phyloP scores from a whole-genome alignment of 2,888 invertebrate genomes.

The Oegoconia quadripuncta region DNA sequence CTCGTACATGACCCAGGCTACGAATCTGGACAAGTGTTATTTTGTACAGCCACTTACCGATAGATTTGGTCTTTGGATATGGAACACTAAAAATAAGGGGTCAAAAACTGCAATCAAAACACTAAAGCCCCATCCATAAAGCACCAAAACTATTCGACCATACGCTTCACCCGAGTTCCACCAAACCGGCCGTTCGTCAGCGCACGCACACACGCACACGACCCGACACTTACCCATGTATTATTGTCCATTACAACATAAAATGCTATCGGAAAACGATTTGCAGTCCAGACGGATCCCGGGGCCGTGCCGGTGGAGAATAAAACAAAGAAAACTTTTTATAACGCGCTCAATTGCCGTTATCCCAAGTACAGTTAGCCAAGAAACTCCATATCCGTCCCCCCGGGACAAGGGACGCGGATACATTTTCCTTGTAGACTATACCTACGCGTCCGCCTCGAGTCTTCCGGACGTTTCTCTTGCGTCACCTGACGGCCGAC shows the following conservation, averaged over 20 bases:
- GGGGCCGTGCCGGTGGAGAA: slow-evolving; percentile 31
- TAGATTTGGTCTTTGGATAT: no score
- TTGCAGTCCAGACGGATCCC: slow-evolving; percentile 51
- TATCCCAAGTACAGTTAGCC: slow-evolving; percentile 34
- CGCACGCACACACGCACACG: slow-evolving; percentile 35
- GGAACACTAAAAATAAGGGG: no score
- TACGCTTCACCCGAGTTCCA: no score
- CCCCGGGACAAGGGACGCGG: slow-evolving; percentile 1
- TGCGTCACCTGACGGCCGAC: slow-evolving; percentile 7
- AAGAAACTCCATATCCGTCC: slow-evolving; percentile 22
- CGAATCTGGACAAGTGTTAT: no score
- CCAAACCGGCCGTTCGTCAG: slow-evolving; percentile 22
- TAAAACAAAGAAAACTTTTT: slow-evolving; percentile 71
- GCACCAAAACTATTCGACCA: not conserved
- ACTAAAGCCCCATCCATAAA: not conserved
- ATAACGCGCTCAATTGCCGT: slow-evolving; percentile 49
- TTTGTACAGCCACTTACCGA: no score
- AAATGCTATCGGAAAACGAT: slow-evolving; percentile 73
- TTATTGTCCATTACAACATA: slow-evolving; percentile 66
- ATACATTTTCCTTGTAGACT: slow-evolving; percentile 11
- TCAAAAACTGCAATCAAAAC: not conserved
- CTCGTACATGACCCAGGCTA: no score
- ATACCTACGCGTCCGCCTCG: slow-evolving; percentile 11
- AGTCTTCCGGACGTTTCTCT: slow-evolving; percentile 2
- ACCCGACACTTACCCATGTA: slow-evolving; percentile 39